A percentile compares a stretch with the other conserved stretches of the same genome.
phyloP scores from a whole-genome alignment of 1,140 invertebrate genomes.

The Pseudoatta argentina region DNA sequence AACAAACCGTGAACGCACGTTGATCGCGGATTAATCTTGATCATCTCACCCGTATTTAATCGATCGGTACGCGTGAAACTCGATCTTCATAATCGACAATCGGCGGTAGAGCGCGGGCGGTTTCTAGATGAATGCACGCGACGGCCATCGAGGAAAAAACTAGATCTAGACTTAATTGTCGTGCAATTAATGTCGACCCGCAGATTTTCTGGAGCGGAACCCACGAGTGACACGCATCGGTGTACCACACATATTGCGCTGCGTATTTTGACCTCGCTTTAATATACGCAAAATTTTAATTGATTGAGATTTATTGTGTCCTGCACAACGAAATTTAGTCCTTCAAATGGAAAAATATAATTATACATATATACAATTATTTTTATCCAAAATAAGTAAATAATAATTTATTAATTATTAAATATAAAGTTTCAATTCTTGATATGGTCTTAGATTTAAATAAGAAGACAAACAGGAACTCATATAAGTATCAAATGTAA shows the following conservation, averaged over 20 bases:
- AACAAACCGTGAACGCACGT: constrained; percentile 29
- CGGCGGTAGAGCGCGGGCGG: neutral
- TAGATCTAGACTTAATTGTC: constrained; percentile 78
- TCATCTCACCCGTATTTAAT: constrained; percentile 14
- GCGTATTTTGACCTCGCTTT: constrained; percentile 40
- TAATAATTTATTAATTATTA: neutral
- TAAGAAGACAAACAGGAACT: neutral
- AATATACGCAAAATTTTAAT: constrained; percentile 34
- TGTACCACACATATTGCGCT: constrained; percentile 56
- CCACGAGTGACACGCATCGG: constrained; percentile 75
- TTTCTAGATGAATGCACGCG: constrained; percentile 18
- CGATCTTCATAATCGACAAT: neutral
- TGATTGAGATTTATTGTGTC: neutral
- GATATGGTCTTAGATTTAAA: neutral
- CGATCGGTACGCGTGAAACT: constrained; percentile 14
- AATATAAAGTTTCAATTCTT: neutral
- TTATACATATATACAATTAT: neutral
- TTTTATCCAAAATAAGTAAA: neutral
- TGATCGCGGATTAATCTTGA: constrained; percentile 23
- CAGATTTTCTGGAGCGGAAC: constrained; percentile 82
- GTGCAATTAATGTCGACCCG: constrained; percentile 75
- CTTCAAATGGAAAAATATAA: neutral
- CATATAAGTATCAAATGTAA: neutral
- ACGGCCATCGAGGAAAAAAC: constrained; percentile 54
- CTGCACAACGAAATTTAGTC: neutral